Conservation (phyloP, 2,113 vertebrate species). For the Herpailurus yagouaroundi region DNA sequence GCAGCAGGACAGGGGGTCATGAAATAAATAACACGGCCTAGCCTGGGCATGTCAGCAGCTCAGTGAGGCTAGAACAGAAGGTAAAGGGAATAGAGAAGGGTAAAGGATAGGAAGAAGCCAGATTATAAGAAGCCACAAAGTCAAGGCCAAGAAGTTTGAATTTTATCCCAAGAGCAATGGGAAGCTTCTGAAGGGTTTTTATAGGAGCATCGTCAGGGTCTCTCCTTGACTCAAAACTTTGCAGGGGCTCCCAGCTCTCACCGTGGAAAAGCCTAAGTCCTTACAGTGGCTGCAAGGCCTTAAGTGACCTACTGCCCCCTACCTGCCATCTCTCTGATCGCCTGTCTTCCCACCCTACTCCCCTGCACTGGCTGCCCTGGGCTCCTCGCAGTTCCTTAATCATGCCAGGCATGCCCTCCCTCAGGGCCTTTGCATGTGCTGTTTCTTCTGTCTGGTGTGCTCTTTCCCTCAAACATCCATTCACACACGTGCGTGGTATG, state of each 20-base stretch:
- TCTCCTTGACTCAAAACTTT: background rate
- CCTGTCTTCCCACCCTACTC: background rate
- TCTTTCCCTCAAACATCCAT: background rate
- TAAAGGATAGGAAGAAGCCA: background rate
- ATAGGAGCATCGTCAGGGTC: background rate
- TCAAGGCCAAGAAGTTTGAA: background rate
- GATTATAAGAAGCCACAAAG: background rate
- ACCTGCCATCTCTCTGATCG: background rate
- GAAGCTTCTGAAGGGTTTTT: background rate
- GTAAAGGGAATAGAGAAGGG: background rate
- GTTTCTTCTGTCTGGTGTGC: background rate
- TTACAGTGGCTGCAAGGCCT: background rate
- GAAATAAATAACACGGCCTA: background rate
- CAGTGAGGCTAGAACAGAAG: background rate
- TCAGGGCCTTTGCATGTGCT: background rate
- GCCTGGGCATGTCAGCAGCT: background rate
- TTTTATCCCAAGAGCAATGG: background rate
- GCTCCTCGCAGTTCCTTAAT: background rate
- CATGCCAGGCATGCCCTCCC: background rate
- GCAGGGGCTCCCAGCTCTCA: background rate
- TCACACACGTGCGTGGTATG: background rate
- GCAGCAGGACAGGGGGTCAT: background rate
- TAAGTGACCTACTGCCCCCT: accelerated
- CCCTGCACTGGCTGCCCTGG: background rate
- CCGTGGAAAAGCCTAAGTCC: background rate